Conservation (phyloP, 2,113 vertebrate species). For the Bubalus kerabau region DNA sequence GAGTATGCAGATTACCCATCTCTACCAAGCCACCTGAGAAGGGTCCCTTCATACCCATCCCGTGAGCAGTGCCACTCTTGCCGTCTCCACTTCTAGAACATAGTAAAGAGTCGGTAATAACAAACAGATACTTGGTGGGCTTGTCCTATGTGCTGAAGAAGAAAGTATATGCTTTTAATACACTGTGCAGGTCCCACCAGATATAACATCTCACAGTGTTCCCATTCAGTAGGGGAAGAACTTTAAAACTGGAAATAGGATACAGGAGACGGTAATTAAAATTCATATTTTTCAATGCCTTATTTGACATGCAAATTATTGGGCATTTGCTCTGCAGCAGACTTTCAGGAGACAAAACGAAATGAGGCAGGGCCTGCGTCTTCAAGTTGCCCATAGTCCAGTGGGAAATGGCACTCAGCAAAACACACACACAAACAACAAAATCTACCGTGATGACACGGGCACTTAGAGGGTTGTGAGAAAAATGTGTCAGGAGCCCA, state of each 20-base stretch:
- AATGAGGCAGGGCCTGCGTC: neutral
- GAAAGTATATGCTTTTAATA: neutral
- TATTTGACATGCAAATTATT: neutral
- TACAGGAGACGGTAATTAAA: neutral
- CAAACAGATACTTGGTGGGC: neutral
- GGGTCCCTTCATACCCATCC: rapidly evolving
- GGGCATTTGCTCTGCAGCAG: neutral
- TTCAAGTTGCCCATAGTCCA: neutral
- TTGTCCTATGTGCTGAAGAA: neutral
- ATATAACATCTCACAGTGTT: neutral
- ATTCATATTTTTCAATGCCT: neutral
- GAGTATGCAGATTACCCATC: no score
- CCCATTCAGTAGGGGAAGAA: neutral
- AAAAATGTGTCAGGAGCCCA: no score
- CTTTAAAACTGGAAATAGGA: neutral
- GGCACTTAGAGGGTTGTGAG: neutral
- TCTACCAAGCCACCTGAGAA: neutral
- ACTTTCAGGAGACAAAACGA: neutral
- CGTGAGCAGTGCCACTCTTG: neutral
- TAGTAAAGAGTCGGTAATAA: neutral
- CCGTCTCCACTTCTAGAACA: neutral
- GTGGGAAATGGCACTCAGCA: neutral
- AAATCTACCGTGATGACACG: rapidly evolving
- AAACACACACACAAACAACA: neutral
- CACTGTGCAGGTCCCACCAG: neutral